Percentiles rank a stretch among this genome's conserved stretches.
Evolutionary conservation across 2,113 vertebrate species (phyloP).

Genomic region (Corythornis cristatus): DNA sequence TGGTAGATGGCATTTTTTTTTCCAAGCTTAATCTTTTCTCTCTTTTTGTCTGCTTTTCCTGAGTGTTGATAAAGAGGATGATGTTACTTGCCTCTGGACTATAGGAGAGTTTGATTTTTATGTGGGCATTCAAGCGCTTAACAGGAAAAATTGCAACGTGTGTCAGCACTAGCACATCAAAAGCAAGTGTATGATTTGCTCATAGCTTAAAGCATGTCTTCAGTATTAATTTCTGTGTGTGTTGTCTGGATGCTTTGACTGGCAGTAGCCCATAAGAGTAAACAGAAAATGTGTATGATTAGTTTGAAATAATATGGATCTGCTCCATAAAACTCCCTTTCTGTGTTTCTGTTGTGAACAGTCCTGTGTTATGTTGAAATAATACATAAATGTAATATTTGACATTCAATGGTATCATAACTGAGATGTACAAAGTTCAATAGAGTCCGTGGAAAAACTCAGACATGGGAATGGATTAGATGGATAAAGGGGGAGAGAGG

Average conservation of each 20-base stretch:
- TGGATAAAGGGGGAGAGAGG: background rate
- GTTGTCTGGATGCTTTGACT: background rate
- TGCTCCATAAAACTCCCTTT: background rate
- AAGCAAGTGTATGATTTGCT: background rate
- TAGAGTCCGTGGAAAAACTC: background rate
- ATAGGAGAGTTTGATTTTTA: background rate
- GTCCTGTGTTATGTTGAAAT: background rate
- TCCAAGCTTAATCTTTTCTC: background rate
- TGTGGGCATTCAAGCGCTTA: background rate
- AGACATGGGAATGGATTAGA: background rate
- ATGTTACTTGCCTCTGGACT: background rate
- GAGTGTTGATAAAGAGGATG: background rate
- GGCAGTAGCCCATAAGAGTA: background rate
- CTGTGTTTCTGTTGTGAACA: background rate
- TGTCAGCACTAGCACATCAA: background rate
- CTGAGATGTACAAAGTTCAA: background rate
- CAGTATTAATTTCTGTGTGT: background rate
- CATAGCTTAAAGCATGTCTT: background rate
- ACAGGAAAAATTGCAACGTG: background rate
- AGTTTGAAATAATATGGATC: background rate
- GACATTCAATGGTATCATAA: background rate
- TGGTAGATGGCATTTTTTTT: background rate
- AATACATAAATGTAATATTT: background rate
- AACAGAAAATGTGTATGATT: background rate
- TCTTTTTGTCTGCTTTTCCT: background rate